Percentiles rank a stretch among this genome's conserved stretches.
Conservation (phyloP, 1,140 invertebrate genomes). For the Macrobrachium nipponense region DNA sequence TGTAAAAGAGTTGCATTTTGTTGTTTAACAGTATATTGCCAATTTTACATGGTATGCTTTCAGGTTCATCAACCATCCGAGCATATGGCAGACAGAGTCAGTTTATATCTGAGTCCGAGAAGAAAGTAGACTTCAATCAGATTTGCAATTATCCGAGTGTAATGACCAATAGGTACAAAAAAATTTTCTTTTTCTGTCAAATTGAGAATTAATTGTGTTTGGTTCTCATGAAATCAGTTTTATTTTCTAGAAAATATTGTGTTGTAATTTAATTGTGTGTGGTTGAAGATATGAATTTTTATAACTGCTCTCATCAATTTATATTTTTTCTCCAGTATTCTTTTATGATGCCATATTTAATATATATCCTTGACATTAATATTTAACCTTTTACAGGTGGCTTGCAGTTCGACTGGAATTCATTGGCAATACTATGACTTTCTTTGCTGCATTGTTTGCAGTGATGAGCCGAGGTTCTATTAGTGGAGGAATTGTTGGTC, state of each 20-base stretch:
- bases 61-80: conserved; percentile 73
- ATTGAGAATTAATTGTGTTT: too few relatives aligned
- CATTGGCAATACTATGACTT: conserved; percentile 72
- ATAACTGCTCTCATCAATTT: not conserved
- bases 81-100: conserved; percentile 71
- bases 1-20: not conserved
- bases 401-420: conserved; percentile 72
- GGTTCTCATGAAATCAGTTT: not conserved
- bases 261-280: not conserved
- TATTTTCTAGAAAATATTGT: not conserved
- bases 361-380: not conserved
- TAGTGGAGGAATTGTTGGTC: conserved; percentile 70
- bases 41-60: not conserved
- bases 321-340: not conserved
- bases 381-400: conserved; percentile 68
- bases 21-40: conserved; percentile 38
- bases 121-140: conserved; percentile 72
- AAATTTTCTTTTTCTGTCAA: too few relatives aligned
- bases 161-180: conserved; percentile 70
- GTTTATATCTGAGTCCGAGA: conserved; percentile 71
- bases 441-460: conserved; percentile 73
- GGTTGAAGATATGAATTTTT: not conserved
- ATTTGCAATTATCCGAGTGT: conserved; percentile 70
- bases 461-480: conserved; percentile 69
- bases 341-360: not conserved